phyloP scores from a whole-genome alignment of 1,140 invertebrate genomes.

The Dreissena polymorpha region DNA sequence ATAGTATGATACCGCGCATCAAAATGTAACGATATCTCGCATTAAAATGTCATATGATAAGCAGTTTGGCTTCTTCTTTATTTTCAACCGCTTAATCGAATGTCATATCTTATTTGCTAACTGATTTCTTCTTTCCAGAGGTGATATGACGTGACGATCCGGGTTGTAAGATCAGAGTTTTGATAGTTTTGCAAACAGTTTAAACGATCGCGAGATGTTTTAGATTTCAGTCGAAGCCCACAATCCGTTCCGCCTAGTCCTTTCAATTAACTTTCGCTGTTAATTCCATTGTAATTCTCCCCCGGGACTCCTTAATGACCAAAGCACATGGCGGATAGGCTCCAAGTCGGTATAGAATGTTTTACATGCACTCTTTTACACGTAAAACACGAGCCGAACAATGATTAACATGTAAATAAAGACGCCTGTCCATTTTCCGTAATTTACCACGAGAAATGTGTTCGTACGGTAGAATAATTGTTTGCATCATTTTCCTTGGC shows the following conservation, averaged over 20 bases:
- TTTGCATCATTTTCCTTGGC: constrained; percentile 50
- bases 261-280: constrained; percentile 52
- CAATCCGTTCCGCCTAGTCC: constrained; percentile 43
- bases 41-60: too few species aligned
- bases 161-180: too few species aligned
- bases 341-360: constrained; percentile 34
- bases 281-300: constrained; percentile 48
- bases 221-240: too few species aligned
- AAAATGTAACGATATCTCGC: too few species aligned
- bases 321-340: constrained; percentile 22
- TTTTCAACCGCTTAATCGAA: too few species aligned
- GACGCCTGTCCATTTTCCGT: constrained; percentile 40
- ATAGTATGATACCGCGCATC: too few species aligned
- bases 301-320: constrained; percentile 39
- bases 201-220: too few species aligned
- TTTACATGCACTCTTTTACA: constrained; percentile 36
- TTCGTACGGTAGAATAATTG: constrained; percentile 7
- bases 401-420: constrained; percentile 45
- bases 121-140: too few species aligned
- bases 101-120: too few species aligned
- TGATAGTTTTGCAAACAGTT: too few species aligned
- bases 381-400: constrained; percentile 13
- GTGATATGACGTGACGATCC: too few species aligned
- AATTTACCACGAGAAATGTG: not conserved
- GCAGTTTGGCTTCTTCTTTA: too few species aligned